Base-by-base conservation (phyloP, 2,888 invertebrate genomes). In the Lomographa bimaculata region DNA sequence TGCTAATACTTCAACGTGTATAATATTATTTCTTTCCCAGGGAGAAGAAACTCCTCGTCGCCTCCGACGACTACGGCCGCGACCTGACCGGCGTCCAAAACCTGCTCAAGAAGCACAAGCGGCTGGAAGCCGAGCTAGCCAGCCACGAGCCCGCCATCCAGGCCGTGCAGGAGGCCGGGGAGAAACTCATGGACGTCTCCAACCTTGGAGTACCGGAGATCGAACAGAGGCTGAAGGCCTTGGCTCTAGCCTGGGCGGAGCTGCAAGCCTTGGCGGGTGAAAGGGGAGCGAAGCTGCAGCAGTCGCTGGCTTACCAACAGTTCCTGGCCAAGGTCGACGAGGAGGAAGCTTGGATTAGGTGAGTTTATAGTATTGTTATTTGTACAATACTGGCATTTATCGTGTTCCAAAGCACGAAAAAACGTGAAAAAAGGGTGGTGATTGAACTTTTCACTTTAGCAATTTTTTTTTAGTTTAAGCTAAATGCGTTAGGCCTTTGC, bases 21-120 rank as follows among this genome's bases (percentile, higher is more conserved):
- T n/a, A n/a, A n/a, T n/a, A n/a, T n/a, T n/a, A n/a, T n/a, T n/a
- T n/a, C n/a, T n/a, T 29, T 14, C 54, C 14, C 54, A 94, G 95
- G 77, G 99, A 99, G 79, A 99, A 99, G 92, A 98, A 99, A 72
- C 90, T 99, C 12, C 90, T 99, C 9, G 98, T 99, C 1, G 97
- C 98, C 1, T 98, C 98, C 0, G 98, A 99, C 78, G 99, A 99
- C 84, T 99, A 98, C 75, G 99, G 99, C 0, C 95, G 98, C 48
- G 99, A 99, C 78, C 90, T 99, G 60, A 98, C 98, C 2, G 98
- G 99, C 18, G 99, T 99, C 0, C 98, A 99, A 81, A 99, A 99
- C 79, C 90, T 99, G 40, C 95, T 97, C 70, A 99, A 99, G 91
- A 99, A 99, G 79, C 99, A 99, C 89, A 98, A 99, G 85, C 94